Conservation (phyloP, 2,888 invertebrate species). For the Coelinius sp. region DNA sequence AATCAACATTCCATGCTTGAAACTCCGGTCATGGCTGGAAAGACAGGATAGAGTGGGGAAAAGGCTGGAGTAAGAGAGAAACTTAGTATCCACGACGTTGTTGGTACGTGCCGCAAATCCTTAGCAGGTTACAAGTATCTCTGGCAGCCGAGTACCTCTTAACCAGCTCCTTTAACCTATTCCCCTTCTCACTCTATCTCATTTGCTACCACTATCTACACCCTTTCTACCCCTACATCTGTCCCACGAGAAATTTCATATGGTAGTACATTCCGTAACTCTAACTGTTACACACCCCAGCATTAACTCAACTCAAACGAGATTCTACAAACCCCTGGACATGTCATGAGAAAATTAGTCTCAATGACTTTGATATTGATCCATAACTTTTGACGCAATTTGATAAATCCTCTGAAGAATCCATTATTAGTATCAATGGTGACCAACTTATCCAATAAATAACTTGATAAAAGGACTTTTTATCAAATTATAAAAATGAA, state of each 20-base stretch:
- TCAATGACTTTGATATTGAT: background rate
- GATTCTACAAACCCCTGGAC: background rate
- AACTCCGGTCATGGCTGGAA: constrained; percentile 47
- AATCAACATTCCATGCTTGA: constrained; percentile 67
- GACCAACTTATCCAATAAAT: too few species aligned
- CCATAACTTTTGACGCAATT: background rate
- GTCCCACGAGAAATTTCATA: constrained; percentile 30
- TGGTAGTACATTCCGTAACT: constrained; percentile 8
- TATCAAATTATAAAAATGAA: background rate
- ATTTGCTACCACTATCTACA: constrained; percentile 34
- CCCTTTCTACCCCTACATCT: constrained; percentile 27
- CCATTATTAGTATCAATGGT: too few species aligned
- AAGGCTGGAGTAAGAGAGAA: constrained; percentile 40
- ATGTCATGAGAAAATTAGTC: background rate
- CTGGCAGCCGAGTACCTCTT: constrained; percentile 51
- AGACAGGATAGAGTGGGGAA: constrained; percentile 34
- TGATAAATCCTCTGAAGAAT: too few species aligned
- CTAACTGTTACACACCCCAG: constrained; percentile 7
- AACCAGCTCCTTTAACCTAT: constrained; percentile 53
- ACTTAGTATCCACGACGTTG: constrained; percentile 60
- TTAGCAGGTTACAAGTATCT: constrained; percentile 64
- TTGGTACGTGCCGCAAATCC: constrained; percentile 69
- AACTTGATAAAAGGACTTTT: too few species aligned
- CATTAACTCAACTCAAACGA: background rate
- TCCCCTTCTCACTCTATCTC: constrained; percentile 32